Evolutionary conservation across 2,888 invertebrate genomes (phyloP).

Genomic region (Nephrotoma flavescens): DNA sequence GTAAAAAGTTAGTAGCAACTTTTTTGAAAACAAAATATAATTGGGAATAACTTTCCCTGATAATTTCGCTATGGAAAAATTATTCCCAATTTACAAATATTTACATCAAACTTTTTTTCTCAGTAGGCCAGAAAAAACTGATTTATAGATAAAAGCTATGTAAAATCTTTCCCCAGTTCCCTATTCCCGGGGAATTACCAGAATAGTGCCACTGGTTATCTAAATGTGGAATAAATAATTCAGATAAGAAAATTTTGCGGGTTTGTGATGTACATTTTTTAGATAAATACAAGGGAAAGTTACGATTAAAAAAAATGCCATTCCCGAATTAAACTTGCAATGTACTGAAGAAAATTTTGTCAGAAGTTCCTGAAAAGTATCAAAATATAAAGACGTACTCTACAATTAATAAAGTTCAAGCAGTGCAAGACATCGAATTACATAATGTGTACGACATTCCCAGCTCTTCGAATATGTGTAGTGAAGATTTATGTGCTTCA

Average conservation of each 20-base stretch:
- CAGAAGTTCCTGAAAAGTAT: no score
- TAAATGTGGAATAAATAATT: background rate
- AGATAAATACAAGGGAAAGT: background rate
- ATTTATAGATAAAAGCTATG: no score
- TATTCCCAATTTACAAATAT: no score
- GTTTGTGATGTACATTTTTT: background rate
- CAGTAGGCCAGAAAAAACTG: no score
- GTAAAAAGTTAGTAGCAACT: no score
- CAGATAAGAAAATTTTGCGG: background rate
- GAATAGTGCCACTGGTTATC: no score
- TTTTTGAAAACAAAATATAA: no score
- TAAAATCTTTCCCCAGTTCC: no score
- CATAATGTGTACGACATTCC: background rate
- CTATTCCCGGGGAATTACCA: no score
- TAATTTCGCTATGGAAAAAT: no score
- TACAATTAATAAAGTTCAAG: background rate
- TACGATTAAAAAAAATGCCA: background rate
- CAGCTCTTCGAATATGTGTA: background rate
- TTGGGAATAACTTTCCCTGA: no score
- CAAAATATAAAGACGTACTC: background rate
- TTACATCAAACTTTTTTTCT: no score
- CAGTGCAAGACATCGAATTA: background rate
- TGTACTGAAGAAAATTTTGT: background rate
- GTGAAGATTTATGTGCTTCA: background rate
- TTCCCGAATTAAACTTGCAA: background rate